A percentile compares a stretch with the other conserved stretches of the same genome.
phyloP scores from a whole-genome alignment of 64 coral and sea anemone genomes.

The Pocillopora damicornis region DNA sequence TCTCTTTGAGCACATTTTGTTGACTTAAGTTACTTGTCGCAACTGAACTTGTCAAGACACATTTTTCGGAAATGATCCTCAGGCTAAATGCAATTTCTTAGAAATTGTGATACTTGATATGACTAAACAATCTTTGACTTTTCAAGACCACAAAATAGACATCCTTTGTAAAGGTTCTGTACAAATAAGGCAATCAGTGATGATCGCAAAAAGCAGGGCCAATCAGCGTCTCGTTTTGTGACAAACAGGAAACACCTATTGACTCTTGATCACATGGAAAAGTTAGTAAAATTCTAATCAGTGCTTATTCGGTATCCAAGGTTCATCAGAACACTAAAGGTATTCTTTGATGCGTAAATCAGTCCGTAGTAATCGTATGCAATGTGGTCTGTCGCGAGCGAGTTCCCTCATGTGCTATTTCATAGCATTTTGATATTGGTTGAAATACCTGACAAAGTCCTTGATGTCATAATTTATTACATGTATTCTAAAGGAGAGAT shows the following conservation, averaged over 20 bases:
- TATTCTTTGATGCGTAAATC: too few relatives aligned
- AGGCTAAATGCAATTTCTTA: background rate
- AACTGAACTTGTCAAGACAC: background rate
- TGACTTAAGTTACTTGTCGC: too few relatives aligned
- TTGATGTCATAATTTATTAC: background rate
- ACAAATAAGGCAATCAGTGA: too few relatives aligned
- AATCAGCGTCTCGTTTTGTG: too few relatives aligned
- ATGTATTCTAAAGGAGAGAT: background rate
- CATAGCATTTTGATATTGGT: background rate
- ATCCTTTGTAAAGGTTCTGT: background rate
- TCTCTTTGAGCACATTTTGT: too few relatives aligned
- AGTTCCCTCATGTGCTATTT: background rate
- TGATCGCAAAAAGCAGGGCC: too few relatives aligned
- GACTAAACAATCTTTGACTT: background rate
- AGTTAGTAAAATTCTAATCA: too few relatives aligned
- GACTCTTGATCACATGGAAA: too few relatives aligned
- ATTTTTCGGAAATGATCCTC: background rate
- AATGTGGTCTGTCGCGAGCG: background rate
- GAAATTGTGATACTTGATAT: background rate
- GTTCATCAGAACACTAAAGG: too few relatives aligned
- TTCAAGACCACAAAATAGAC: background rate
- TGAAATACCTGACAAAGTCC: background rate
- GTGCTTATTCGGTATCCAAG: too few relatives aligned
- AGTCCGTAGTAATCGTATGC: background rate
- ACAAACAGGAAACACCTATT: too few relatives aligned